Evolutionary conservation across 2,888 invertebrate genomes (phyloP).

Genomic region (Drosophila mulleri): DNA sequence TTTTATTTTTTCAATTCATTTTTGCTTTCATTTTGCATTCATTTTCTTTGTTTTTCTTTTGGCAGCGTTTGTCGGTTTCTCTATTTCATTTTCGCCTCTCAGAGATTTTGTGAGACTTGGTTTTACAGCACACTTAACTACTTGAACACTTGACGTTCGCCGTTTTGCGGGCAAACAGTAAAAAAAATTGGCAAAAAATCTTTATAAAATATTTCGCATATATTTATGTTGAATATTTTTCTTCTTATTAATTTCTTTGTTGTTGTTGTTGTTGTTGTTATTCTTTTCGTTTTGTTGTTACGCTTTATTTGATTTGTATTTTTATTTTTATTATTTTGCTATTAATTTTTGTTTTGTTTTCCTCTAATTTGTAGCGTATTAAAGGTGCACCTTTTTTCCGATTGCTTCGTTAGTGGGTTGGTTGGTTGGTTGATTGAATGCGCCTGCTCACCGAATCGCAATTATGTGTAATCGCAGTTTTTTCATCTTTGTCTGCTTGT

Average conservation of each 20-base stretch:
- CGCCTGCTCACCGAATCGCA: conserved; percentile 59
- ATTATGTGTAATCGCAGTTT: conserved; percentile 56
- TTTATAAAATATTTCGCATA: conserved; percentile 54
- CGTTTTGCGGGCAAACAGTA: conserved; percentile 61
- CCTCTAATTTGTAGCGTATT: conserved; percentile 27
- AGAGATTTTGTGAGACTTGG: conserved; percentile 28
- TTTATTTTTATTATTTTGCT: background rate
- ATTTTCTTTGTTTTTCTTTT: conserved; percentile 3
- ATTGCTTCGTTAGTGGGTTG: conserved; percentile 46
- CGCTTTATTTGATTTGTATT: too few relatives aligned
- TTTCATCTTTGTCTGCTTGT: conserved; percentile 41
- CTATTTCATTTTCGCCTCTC: conserved; percentile 9
- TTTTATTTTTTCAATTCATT: background rate
- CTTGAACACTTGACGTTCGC: conserved; percentile 68
- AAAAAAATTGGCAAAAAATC: conserved; percentile 69
- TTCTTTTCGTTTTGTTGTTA: background rate
- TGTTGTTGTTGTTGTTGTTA: too few relatives aligned
- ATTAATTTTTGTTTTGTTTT: conserved; percentile 2
- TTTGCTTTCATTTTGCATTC: background rate
- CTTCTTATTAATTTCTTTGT: background rate
- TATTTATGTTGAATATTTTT: background rate
- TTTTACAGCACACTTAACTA: conserved; percentile 56
- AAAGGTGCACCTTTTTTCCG: conserved; percentile 48
- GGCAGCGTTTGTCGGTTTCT: conserved; percentile 19
- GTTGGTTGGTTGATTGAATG: conserved; percentile 54